Evolutionary conservation across 2,888 invertebrate genomes (phyloP), one percentile per base, ranked within the genome.

Genomic region (Patella depressa): DNA sequence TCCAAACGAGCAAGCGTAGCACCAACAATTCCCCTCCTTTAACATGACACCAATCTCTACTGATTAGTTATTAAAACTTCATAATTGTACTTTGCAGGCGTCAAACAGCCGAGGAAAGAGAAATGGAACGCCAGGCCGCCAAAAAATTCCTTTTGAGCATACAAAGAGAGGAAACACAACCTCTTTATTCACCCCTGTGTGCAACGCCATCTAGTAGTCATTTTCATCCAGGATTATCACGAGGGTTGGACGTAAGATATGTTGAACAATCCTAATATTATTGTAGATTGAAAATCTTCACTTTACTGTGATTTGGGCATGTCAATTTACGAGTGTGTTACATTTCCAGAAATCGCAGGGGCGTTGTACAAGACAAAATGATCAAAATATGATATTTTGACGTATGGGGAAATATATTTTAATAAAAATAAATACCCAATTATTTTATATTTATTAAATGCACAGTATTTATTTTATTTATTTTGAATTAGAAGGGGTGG

Each of bases 31-130:
- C 54, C 2, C n/a, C 11, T 14, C 15, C 17, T 1, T 17, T 9
- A 34, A 17, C 7, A 24, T 5, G 19, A 24, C 17, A 71, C 71
- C 34, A 71, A 19, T 71, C 34, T 24, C 19, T 34, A 4, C 0
- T 7, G 45, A 45, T 1, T 9, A 0, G 45, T 45, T 45, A 45
- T 45, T 69, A 29, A 34, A n/a, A 34, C 17, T n/a, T 34, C 7
- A 14, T 12, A 19, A 74, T 54, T 73, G 75, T 69, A 77, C 54
- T 69, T 86, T 88, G n/a, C 94, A 99, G 98, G 93, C 94, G 98
- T 84, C 98, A 99, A 93, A 98, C 98, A 29, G 98, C 98, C 0
- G 98, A 99, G 92, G 98, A 99, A 90, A 94, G 98, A 4, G 98
- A 99, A 92, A 98, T 98, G 0, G 98, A 99, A 92, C 94, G 98